Evolutionary conservation across 2,113 vertebrate species (phyloP), one percentile per base, ranked within the genome.

Genomic region (Plectropomus leopardus): DNA sequence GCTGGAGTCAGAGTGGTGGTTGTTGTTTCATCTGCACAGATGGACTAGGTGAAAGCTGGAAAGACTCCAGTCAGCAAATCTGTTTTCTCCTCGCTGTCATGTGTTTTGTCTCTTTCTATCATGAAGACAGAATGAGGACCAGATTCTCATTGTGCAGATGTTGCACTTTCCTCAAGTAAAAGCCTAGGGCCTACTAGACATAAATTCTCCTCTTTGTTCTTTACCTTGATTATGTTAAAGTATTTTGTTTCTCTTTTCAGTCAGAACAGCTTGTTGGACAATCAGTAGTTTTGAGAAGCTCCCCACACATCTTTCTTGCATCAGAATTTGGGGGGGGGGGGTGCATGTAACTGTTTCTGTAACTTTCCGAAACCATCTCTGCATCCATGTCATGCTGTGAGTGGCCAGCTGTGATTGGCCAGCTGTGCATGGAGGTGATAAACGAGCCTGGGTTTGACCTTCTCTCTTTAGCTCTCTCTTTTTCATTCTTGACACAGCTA

Each of bases 21-120:
- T 78, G 87, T 81, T 92, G 78, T 86, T 84, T 73, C 19, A n/a
- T 83, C 72, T 58, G 78, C 66, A 71, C 65, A 78, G 84, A 55
- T 63, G 72, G 44, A 47, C 57, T 54, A 32, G 67, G 50, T 67
- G 51, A 28, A 70, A 61, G 34, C n/a, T 14, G 54, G 36, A 58
- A 30, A 48, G 21, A 59, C 8, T 67, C 17, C 57, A 73, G 17
- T 40, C 58, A 85, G 80, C 55, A 72, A 19, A 69, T 79, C 45
- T 48, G 53, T 55, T 65, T 32, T 6, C 47, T 24, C 15, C 1
- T 70, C n/a, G 10, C 61, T 59, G 32, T 55, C 10, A 68, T 40
- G 44, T 57, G 50, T 68, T 57, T 14, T 28, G 10, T 67, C 45
- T 58, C 30, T 44, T 34, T 36, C 32, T 36, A 53, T 26, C 16